These are phyloP conservation scores for Siphonodentalium dalli DNA, from an alignment of 2,888 invertebrate species.

Conservation along the genomic window DNA sequence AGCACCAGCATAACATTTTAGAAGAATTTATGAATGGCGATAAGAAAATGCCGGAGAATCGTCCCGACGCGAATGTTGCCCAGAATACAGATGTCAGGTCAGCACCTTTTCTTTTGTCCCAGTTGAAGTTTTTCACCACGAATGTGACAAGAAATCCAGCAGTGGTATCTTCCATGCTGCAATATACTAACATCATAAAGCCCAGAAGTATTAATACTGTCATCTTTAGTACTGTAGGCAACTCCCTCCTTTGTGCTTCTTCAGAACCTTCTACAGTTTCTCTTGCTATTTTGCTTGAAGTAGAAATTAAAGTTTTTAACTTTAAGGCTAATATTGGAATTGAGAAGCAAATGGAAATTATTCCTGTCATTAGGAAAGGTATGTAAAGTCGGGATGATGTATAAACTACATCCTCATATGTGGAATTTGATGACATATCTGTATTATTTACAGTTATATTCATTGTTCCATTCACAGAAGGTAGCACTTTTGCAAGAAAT, in stretches of 20 bases:
- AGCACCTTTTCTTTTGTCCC: slow-evolving; percentile 16
- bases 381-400: too few relatives aligned
- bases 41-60: slow-evolving; percentile 23
- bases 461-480: too few relatives aligned
- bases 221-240: slow-evolving; percentile 5
- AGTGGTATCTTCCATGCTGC: slow-evolving; percentile 15
- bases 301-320: too few relatives aligned
- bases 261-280: too few relatives aligned
- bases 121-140: slow-evolving; percentile 19
- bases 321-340: too few relatives aligned
- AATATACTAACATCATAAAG: slow-evolving; percentile 8
- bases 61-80: slow-evolving; percentile 14
- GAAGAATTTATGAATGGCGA: slow-evolving; percentile 18
- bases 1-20: slow-evolving; percentile 18
- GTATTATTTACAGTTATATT: too few relatives aligned
- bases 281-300: too few relatives aligned
- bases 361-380: too few relatives aligned
- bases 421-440: too few relatives aligned
- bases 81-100: slow-evolving; percentile 16
- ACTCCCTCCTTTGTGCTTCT: background rate
- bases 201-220: slow-evolving; percentile 2
- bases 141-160: slow-evolving; percentile 19
- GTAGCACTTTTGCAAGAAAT: slow-evolving; percentile 27
- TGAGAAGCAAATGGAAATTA: too few relatives aligned
- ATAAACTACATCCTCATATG: too few relatives aligned